A percentile compares a stretch with the other conserved stretches of the same genome.
Conservation (phyloP, 2,113 vertebrate genomes). For the Coreoperca whiteheadi region DNA sequence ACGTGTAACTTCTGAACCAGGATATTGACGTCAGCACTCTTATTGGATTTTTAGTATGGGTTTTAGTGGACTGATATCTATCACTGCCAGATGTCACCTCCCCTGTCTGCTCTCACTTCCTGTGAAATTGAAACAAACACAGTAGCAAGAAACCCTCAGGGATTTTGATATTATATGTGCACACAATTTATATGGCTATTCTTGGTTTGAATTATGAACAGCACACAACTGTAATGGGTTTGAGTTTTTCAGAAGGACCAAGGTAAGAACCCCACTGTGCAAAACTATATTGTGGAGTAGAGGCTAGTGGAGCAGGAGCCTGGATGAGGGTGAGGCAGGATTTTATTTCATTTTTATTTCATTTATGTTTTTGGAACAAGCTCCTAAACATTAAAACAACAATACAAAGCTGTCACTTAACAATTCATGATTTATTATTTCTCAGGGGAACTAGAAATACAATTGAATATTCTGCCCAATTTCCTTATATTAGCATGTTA, state of each 20-base stretch:
- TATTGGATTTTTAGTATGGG: constrained; percentile 49
- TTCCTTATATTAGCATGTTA: constrained; percentile 40
- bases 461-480: constrained; percentile 16
- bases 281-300: neutral
- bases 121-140: constrained; percentile 33
- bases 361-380: neutral
- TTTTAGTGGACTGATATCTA: constrained; percentile 42
- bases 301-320: neutral
- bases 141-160: neutral
- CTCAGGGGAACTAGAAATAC: constrained; percentile 21
- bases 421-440: constrained; percentile 6
- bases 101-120: constrained; percentile 26
- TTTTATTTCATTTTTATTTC: neutral
- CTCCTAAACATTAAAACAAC: neutral
- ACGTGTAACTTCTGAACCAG: constrained; percentile 36
- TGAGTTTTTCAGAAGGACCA: neutral
- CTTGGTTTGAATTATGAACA: neutral
- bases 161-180: neutral
- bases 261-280: neutral
- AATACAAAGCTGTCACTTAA: neutral
- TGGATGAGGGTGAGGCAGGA: neutral
- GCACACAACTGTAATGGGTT: neutral
- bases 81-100: constrained; percentile 9
- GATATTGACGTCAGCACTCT: constrained; percentile 56
- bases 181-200: too few relatives aligned